Evolutionary conservation across 2,797 vertebrate genomes (phyloP).

Genomic region (Potorous gilbertii): DNA sequence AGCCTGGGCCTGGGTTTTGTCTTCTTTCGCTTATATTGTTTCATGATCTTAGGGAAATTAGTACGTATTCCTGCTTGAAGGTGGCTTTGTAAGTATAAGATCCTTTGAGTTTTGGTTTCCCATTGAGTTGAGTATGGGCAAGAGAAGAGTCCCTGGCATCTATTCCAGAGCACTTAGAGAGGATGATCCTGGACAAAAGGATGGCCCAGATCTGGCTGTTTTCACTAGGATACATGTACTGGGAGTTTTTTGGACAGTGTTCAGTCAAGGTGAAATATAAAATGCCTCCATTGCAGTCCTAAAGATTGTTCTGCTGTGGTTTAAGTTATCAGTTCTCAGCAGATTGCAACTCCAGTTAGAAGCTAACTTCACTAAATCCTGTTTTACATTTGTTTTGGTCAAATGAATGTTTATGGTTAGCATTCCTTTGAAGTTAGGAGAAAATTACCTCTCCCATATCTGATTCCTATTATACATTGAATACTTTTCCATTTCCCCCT

Average conservation of each 20-base stretch:
- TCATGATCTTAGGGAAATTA: background rate
- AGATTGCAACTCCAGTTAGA: background rate
- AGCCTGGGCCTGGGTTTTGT: background rate
- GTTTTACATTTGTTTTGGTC: slow-evolving; percentile 5
- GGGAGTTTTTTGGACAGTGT: background rate
- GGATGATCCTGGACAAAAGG: background rate
- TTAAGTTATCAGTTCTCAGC: background rate
- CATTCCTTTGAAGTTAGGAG: background rate
- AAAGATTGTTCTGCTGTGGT: background rate
- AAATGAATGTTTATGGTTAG: background rate
- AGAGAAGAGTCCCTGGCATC: background rate
- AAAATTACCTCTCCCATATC: background rate
- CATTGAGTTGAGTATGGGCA: background rate
- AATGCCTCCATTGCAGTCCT: background rate
- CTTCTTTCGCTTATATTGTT: background rate
- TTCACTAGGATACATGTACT: background rate
- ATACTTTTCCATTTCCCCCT: background rate
- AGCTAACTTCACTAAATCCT: background rate
- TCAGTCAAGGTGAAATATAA: background rate
- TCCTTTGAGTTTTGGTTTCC: background rate
- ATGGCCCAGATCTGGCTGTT: background rate
- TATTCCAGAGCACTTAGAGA: background rate
- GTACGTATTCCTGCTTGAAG: background rate
- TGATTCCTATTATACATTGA: background rate
- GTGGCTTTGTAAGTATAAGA: background rate